Percentiles rank a stretch among this genome's conserved stretches.
Conservation (phyloP, 2,113 vertebrate species). For the Alligator sinensis region DNA sequence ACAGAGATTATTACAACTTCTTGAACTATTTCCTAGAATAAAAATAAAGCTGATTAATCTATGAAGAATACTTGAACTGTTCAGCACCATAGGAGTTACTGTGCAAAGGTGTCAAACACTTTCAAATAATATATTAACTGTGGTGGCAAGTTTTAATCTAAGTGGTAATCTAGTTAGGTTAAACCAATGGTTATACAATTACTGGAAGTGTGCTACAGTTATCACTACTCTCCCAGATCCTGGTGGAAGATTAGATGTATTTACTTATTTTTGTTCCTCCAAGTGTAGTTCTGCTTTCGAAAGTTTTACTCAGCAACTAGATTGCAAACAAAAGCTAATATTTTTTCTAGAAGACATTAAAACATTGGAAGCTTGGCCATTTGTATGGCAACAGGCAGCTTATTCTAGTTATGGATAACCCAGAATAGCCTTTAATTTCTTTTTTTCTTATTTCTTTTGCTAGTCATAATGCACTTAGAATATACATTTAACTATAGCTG, state of each 20-base stretch:
- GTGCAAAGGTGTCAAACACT: background rate
- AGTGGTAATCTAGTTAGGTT: background rate
- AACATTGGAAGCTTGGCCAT: background rate
- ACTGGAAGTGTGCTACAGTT: background rate
- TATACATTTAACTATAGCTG: conserved; percentile 17
- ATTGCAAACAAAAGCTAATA: background rate
- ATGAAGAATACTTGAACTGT: conserved; percentile 17
- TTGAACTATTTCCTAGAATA: conserved; percentile 53
- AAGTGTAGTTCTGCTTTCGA: background rate
- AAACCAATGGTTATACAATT: conserved; percentile 14
- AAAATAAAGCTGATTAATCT: conserved; percentile 57
- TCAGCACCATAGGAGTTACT: background rate
- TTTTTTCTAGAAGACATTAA: conserved; percentile 5
- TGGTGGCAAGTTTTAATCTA: background rate
- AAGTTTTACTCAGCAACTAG: background rate
- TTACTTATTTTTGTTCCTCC: conserved; percentile 19
- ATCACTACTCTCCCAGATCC: background rate
- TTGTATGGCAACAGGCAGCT: background rate
- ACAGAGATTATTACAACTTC: conserved; percentile 45
- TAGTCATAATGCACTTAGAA: background rate
- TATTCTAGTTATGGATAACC: background rate
- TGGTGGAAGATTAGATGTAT: conserved; percentile 1
- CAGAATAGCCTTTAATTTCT: background rate
- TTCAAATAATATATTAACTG: background rate
- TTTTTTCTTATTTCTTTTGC: background rate